These are phyloP conservation scores for Oryzias curvinotus DNA, from an alignment of 2,113 vertebrate genomes.

Conservation along the genomic window DNA sequence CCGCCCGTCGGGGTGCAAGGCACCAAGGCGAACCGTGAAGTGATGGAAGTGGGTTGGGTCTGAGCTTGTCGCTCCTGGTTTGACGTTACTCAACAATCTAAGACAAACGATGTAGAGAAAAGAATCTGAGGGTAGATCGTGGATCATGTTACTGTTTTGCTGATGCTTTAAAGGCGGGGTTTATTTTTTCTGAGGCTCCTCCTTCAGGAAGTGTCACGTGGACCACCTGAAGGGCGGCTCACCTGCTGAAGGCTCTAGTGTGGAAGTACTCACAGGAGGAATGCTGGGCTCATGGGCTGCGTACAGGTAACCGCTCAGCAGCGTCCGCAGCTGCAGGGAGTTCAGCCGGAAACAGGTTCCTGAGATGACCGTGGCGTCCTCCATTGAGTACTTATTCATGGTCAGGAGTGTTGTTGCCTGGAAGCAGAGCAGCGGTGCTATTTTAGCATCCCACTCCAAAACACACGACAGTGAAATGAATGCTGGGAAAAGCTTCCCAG, in stretches of 20 bases:
- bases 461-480: slow-evolving; percentile 18
- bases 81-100: too few species aligned
- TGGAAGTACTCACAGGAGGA: slow-evolving; percentile 79
- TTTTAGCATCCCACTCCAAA: slow-evolving; percentile 27
- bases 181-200: too few species aligned
- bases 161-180: too few species aligned
- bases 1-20: too few species aligned
- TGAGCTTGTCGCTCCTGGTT: too few species aligned
- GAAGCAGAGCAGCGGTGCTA: slow-evolving; percentile 35
- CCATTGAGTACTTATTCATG: slow-evolving; percentile 86
- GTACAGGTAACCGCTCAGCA: slow-evolving; percentile 86
- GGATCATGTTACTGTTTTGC: too few species aligned
- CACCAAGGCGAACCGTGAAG: too few species aligned
- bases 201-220: too few species aligned
- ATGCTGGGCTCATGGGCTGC: slow-evolving; percentile 86
- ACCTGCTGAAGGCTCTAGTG: neutral
- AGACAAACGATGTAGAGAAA: too few species aligned
- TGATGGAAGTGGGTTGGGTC: too few species aligned
- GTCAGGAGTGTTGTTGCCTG: slow-evolving; percentile 91
- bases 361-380: slow-evolving; percentile 83
- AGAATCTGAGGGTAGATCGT: too few species aligned
- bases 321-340: slow-evolving; percentile 85
- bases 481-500: neutral
- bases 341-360: slow-evolving; percentile 92
- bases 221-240: too few species aligned